Evolutionary conservation across 2,797 vertebrate species (phyloP), one percentile per base, ranked within the genome.

Genomic region (Antennarius maculatus): DNA sequence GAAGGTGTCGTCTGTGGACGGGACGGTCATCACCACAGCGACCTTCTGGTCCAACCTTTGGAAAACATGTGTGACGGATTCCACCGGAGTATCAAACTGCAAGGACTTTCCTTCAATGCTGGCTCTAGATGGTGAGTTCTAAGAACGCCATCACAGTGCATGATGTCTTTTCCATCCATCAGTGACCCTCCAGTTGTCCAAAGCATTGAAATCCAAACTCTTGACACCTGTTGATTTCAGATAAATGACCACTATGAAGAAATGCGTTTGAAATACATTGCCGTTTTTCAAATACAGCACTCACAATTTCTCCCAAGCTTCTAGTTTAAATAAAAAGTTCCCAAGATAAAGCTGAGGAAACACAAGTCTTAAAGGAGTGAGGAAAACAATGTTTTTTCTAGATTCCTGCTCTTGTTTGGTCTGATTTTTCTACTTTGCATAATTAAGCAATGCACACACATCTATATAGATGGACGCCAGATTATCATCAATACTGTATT

Each of bases 31-130:
- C 92, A 98, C 97, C 83, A 97, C 96, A 0, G 96, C 97, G 37
- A 98, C 96, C 69, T 97, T 94, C 88, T 98, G 95, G 95, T 95
- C 96, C 87, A 98, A 98, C 85, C 91, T 97, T 18, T 98, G 97
- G 97, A 98, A 98, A 90, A 95, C 95, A 0, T 98, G 96, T 47
- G 96, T 98, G 69, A 98, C 96, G 0, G 97, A 98, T 81, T 98
- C 96, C 63, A 97, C 96, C 0, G 97, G 97, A 1, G 94, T 98
- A 54, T 96, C 96, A 86, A 97, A 96, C 94, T 98, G 96, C 92
- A 97, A 97, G 89, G 96, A 98, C 77, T 98, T 98, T 75, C 95
- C 96, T 29, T 98, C 96, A 31, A 96, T 98, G 96, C 93, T 98
- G 87, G 96, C 95, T 6, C 91, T 97, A 76, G 95, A 96, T 68